Evolutionary conservation across 2,113 vertebrate genomes (phyloP), one percentile per base, ranked within the genome.

Genomic region (Climacteris rufus): DNA sequence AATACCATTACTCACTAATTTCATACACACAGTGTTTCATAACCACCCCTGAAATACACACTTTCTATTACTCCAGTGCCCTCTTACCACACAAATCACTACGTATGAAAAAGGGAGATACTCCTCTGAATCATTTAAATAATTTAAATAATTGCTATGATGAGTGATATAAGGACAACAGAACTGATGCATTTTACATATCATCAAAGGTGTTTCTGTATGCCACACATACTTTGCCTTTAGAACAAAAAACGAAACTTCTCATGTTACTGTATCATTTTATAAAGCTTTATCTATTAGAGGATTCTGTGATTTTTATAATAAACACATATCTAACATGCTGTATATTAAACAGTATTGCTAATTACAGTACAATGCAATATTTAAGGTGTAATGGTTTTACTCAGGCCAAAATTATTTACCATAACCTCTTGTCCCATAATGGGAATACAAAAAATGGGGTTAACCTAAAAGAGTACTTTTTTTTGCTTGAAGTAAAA

Each of bases 61-160:
- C 70, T 64, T 87, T 87, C 83, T 87, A 83, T 94, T 95, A 93
- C 59, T 91, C 78, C 63, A 35, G 33, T 90, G 74, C 57, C 74
- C 66, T 81, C 71, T 85, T 76, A 85, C 85, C 82, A 69, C 65
- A 64, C n/a, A 83, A 72, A 79, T 91, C 0, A 0, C 60, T 78
- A 25, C 27, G 31, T 45, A 63, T 33, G 44, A 47, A 69, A 91
- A 90, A 71, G 78, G 70, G 89, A 80, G 30, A 69, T 57, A 45
- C 5, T 90, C 27, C 79, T 91, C 50, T 64, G 65, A 82, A 60
- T 69, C 37, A 92, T 56, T 78, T 74, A 64, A 79, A 78, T 93
- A 89, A 92, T 56, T 78, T 74, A 64, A 79, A 78, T 93, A 89
- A 87, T 91, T 91, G 70, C 37, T 52, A 2, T 54, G 45, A 23